These are phyloP conservation scores for Sebastes alutus DNA, from an alignment of 2,797 vertebrate genomes.

Conservation along the genomic window DNA sequence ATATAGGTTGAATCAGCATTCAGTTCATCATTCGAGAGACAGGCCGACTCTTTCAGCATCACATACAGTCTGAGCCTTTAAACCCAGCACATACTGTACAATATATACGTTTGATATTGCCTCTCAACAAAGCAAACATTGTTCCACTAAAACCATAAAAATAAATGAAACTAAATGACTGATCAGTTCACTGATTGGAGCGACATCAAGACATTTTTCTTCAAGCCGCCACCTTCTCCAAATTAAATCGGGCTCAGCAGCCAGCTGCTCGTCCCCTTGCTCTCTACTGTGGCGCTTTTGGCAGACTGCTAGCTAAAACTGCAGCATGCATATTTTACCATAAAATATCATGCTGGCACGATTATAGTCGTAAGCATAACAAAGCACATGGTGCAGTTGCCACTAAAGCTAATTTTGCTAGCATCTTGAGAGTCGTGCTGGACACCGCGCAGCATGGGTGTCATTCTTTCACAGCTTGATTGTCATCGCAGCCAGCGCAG, in stretches of 20 bases:
- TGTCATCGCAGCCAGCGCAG: constrained; percentile 4
- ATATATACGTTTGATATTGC: background rate
- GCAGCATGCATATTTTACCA: constrained; percentile 27
- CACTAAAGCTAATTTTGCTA: constrained; percentile 37
- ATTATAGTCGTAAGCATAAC: constrained; percentile 43
- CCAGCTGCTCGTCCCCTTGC: constrained; percentile 28
- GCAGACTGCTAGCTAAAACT: constrained; percentile 17
- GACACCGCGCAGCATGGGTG: constrained; percentile 24
- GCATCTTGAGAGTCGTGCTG: constrained; percentile 34
- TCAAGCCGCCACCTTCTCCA: constrained; percentile 24
- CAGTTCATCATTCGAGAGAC: constrained; percentile 25
- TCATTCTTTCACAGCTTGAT: constrained; percentile 47
- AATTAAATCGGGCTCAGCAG: constrained; percentile 34
- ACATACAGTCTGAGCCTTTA: constrained; percentile 11
- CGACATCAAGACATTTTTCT: constrained; percentile 35
- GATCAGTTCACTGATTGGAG: constrained; percentile 31
- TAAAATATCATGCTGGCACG: constrained; percentile 42
- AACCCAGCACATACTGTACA: background rate
- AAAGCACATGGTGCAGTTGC: constrained; percentile 29
- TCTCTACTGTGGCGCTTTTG: constrained; percentile 16
- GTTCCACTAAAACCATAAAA: background rate
- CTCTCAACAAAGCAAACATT: constrained; percentile 4
- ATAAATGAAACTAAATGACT: background rate
- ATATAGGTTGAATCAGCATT: constrained; percentile 43
- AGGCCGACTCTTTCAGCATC: background rate